Evolutionary conservation across 2,797 vertebrate genomes (phyloP), one percentile per base, ranked within the genome.

Genomic region (Siniperca scherzeri): DNA sequence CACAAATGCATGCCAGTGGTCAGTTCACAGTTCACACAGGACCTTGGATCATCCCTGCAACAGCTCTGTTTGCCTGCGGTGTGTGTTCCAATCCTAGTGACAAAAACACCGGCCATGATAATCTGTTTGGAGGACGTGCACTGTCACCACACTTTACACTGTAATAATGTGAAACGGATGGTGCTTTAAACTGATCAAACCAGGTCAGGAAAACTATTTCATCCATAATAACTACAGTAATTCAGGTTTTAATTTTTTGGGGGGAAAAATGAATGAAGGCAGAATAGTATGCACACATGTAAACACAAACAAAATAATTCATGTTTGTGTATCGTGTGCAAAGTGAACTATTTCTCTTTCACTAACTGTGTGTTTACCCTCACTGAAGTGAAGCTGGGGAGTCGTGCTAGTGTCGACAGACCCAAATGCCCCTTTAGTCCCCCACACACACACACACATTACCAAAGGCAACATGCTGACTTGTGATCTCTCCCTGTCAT

Each of bases 401-500:
- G 72, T 74, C 27, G 71, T 53, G 36, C 11, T 27, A 21, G 11
- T 56, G 46, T 56, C 48, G 0, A 74, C 33, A 64, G 74, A 75
- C 57, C 25, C 11, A 53, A 52, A 40, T 50, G 25, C 30, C 17
- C 38, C 36, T 59, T 69, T 56, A 76, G 67, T 66, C 74, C 57
- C 52, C 46, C 57, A 60, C 27, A 33, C 44, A 69, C 25, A 21
- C 14, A 44, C 9, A 56, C 53, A 59, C 76, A 82, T 72, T 69
- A 78, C 78, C 52, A 33, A 57, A 60, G 59, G 67, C 80, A 77
- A 56, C 68, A 36, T 55, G 40, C 60, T 70, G 66, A 83, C 74
- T 17, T n/a, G 52, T 69, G 72, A 81, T 72, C 13, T 70, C 44
- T 71, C 17, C 1, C 57, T 52, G 25, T 61, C 50, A 57, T 17